These are phyloP conservation scores for Epirrhoe alternata DNA, from an alignment of 2,888 invertebrate genomes.

Conservation along the genomic window DNA sequence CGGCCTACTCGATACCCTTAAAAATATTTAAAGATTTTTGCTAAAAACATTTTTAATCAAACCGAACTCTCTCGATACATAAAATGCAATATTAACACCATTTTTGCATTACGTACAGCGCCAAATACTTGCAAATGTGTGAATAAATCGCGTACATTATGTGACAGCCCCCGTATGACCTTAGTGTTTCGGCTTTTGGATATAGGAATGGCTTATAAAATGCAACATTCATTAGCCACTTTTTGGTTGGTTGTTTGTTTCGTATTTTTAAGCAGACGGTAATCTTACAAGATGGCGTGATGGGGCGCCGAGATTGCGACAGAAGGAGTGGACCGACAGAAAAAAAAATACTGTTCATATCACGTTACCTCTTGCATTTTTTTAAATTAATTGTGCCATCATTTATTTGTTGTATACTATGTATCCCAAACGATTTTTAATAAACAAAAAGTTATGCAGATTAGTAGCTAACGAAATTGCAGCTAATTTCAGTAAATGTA, in stretches of 20 bases:
- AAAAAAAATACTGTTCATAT: slow-evolving; percentile 50
- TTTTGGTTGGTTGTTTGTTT: slow-evolving; percentile 64
- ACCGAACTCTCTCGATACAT: slow-evolving; percentile 64
- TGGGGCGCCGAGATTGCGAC: slow-evolving; percentile 76
- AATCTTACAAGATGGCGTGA: slow-evolving; percentile 72
- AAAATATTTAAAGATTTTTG: slow-evolving; percentile 57
- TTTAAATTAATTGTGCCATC: background rate
- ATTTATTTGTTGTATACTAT: background rate
- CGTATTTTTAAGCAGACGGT: slow-evolving; percentile 69
- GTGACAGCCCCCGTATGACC: slow-evolving; percentile 66
- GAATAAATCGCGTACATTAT: slow-evolving; percentile 75
- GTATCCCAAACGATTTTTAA: background rate
- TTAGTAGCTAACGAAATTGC: slow-evolving; percentile 19
- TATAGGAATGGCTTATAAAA: slow-evolving; percentile 69
- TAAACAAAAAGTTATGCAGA: slow-evolving; percentile 21
- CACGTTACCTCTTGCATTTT: slow-evolving; percentile 8
- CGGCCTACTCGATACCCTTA: slow-evolving; percentile 48
- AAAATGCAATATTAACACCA: slow-evolving; percentile 78
- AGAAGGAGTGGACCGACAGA: slow-evolving; percentile 62
- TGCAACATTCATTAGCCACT: slow-evolving; percentile 67
- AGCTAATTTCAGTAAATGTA: slow-evolving; percentile 22
- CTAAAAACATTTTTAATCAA: slow-evolving; percentile 71
- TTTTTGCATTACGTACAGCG: slow-evolving; percentile 71
- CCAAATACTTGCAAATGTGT: slow-evolving; percentile 66
- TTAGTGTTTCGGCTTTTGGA: slow-evolving; percentile 61